Conservation (phyloP, 1,140 invertebrate genomes). For the Zaprionus nigranus region DNA sequence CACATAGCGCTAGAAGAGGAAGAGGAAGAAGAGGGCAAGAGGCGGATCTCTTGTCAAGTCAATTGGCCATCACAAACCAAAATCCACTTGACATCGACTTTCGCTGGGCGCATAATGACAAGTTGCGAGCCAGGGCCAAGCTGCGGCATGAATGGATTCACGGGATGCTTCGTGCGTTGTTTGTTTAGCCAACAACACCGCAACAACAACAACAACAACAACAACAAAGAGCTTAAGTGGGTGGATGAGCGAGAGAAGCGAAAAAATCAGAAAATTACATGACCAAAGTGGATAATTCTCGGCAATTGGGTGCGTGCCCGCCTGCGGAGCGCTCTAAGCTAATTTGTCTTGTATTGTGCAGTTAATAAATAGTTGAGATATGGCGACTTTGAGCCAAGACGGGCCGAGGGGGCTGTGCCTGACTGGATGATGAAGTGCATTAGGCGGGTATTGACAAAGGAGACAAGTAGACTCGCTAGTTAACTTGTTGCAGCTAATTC, state of each 20-base stretch:
- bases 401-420: background rate
- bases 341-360: conserved; percentile 71
- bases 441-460: conserved; percentile 12
- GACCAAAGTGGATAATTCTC: conserved; percentile 63
- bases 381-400: background rate
- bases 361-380: conserved; percentile 70
- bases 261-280: conserved; percentile 41
- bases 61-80: conserved; percentile 37
- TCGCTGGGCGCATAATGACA: conserved; percentile 19
- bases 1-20: background rate
- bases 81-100: conserved; percentile 45
- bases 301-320: conserved; percentile 42
- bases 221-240: conserved; percentile 17
- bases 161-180: conserved; percentile 1
- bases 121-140: background rate
- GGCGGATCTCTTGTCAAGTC: background rate
- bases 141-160: background rate
- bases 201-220: background rate
- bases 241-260: background rate
- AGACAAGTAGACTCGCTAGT: background rate
- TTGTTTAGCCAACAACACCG: conserved; percentile 15
- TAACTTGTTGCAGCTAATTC: background rate
- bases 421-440: conserved; percentile 53
- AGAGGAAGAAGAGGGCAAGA: background rate
- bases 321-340: conserved; percentile 47